Evolutionary conservation across 2,797 vertebrate genomes (phyloP).

Genomic region (Kryptolebias ocellatus): DNA sequence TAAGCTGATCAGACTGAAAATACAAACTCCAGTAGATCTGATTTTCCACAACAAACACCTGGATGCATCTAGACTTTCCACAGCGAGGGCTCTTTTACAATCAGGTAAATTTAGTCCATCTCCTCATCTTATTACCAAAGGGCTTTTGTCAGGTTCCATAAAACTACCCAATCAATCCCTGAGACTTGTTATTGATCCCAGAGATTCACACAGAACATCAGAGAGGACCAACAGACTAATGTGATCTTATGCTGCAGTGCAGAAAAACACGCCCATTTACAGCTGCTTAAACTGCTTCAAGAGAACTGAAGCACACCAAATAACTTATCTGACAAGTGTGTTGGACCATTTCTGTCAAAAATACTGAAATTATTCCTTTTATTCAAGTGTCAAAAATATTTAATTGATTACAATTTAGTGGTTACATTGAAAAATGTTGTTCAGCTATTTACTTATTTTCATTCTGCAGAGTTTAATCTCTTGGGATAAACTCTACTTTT

Average conservation of each 20-base stretch:
- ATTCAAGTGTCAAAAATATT: no score
- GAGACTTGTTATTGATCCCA: conserved; percentile 7
- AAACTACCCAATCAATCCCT: not conserved
- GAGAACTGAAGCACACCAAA: not conserved
- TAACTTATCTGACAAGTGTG: no score
- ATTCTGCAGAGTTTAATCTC: no score
- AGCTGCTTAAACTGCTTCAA: conserved; percentile 1
- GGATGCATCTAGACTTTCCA: not conserved
- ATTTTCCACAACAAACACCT: not conserved
- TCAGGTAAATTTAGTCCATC: not conserved
- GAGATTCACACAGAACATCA: not conserved
- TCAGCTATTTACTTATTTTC: no score
- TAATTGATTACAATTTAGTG: no score
- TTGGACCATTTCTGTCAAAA: no score
- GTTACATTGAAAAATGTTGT: no score
- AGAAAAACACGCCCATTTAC: conserved; percentile 51
- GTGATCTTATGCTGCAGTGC: conserved; percentile 54
- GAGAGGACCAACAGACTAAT: not conserved
- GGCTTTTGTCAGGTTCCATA: not conserved
- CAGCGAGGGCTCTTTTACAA: not conserved
- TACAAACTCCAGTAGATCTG: conserved; percentile 16
- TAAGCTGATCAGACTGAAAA: conserved; percentile 1
- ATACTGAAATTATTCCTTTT: no score
- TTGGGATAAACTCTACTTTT: no score
- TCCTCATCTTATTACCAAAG: not conserved